These are phyloP conservation scores for Zaprionus bogoriensis DNA, from an alignment of 2,888 invertebrate species.

Conservation along the genomic window DNA sequence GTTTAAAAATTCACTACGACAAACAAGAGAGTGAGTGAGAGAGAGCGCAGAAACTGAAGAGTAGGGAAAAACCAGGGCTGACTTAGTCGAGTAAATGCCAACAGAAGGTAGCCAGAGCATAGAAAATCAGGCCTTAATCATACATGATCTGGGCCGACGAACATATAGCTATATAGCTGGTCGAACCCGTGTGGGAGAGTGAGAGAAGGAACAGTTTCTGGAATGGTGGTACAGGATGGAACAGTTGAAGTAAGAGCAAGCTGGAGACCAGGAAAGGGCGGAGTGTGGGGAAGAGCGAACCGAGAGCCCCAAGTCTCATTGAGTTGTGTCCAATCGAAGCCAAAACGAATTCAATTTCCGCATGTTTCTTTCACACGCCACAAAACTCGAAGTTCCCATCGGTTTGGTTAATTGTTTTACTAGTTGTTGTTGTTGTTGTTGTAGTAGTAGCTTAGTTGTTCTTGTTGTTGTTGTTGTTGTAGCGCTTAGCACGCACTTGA, in stretches of 20 bases:
- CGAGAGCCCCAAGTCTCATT: neutral
- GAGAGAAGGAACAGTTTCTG: too few relatives aligned
- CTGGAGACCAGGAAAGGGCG: too few relatives aligned
- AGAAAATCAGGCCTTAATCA: too few relatives aligned
- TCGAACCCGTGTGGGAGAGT: too few relatives aligned
- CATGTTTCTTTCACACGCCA: constrained; percentile 44
- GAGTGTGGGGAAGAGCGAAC: constrained; percentile 3
- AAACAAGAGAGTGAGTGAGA: constrained; percentile 29
- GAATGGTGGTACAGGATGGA: too few relatives aligned
- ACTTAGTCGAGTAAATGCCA: too few relatives aligned
- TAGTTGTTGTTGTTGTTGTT: neutral
- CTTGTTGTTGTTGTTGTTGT: constrained; percentile 28
- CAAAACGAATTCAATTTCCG: constrained; percentile 17
- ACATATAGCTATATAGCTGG: too few relatives aligned
- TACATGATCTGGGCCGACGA: too few relatives aligned
- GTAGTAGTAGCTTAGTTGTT: constrained; percentile 5
- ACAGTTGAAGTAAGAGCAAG: too few relatives aligned
- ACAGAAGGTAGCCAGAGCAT: too few relatives aligned
- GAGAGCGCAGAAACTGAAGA: constrained; percentile 32
- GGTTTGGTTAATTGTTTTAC: constrained; percentile 4
- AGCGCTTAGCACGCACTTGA: constrained; percentile 26
- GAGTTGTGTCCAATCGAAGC: constrained; percentile 3
- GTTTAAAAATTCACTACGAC: constrained; percentile 33
- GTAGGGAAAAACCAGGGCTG: neutral
- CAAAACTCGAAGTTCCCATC: constrained; percentile 49